phyloP scores from a whole-genome alignment of 1,140 invertebrate genomes.

The Littorina saxatilis region DNA sequence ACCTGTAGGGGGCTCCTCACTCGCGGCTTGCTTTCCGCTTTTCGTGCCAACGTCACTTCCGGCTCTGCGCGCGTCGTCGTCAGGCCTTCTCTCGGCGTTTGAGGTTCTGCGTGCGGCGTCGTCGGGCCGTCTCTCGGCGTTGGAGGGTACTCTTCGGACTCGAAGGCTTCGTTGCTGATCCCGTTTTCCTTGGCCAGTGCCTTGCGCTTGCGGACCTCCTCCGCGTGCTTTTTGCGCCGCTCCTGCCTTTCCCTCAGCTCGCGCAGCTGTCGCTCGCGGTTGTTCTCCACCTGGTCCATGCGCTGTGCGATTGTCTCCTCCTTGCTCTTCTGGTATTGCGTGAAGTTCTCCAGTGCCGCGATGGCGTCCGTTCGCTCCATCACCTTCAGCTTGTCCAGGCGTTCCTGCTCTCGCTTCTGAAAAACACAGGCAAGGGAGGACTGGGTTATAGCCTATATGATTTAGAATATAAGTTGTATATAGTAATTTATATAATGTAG shows the following conservation, averaged over 20 bases:
- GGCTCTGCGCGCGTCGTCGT: background rate
- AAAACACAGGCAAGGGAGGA: constrained; percentile 2
- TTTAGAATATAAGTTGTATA: too few relatives aligned
- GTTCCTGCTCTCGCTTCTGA: constrained; percentile 63
- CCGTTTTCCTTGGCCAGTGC: constrained; percentile 41
- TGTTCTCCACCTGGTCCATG: constrained; percentile 61
- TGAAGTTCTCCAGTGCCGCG: constrained; percentile 51
- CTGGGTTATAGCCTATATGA: too few relatives aligned
- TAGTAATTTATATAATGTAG: too few relatives aligned
- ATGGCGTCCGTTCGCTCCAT: constrained; percentile 56
- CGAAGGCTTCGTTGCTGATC: background rate
- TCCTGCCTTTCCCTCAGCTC: constrained; percentile 59
- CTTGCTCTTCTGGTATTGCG: constrained; percentile 53
- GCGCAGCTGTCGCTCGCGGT: constrained; percentile 54
- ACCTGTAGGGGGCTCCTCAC: background rate
- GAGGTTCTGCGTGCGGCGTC: background rate
- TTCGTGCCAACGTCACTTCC: background rate
- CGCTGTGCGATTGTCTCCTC: constrained; percentile 56
- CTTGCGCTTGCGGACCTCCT: constrained; percentile 59
- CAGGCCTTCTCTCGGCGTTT: background rate
- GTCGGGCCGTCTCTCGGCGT: background rate
- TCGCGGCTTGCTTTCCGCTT: background rate
- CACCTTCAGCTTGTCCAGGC: constrained; percentile 60
- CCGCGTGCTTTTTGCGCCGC: constrained; percentile 59
- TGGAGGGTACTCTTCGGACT: background rate